These are phyloP conservation scores for Laspeyria flexula DNA, from an alignment of 2,888 invertebrate genomes.

Conservation along the genomic window DNA sequence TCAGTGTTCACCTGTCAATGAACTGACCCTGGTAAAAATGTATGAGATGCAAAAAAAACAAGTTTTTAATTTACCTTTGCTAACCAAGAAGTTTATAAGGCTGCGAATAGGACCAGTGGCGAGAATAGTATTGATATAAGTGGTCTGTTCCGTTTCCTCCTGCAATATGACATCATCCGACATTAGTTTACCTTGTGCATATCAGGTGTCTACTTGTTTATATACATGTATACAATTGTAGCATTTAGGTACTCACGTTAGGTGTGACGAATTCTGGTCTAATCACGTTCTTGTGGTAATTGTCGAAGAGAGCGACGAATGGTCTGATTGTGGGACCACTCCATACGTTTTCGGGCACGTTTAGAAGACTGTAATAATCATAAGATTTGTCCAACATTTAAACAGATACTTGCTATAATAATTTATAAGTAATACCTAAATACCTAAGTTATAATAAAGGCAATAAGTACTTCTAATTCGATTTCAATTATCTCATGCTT, in stretches of 20 bases:
- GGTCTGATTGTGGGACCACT: conserved; percentile 89
- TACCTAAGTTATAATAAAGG: too few species aligned
- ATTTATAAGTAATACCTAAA: too few species aligned
- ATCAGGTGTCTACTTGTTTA: conserved; percentile 39
- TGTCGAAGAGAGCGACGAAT: conserved; percentile 90
- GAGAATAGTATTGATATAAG: conserved; percentile 89
- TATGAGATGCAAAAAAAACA: conserved; percentile 15
- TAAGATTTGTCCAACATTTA: neutral
- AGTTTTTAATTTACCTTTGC: conserved; percentile 77
- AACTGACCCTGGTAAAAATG: neutral
- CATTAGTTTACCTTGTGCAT: conserved; percentile 51
- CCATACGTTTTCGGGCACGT: conserved; percentile 87
- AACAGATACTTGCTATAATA: neutral
- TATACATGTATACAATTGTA: conserved; percentile 34
- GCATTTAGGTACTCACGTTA: conserved; percentile 68
- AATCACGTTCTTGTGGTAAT: conserved; percentile 90
- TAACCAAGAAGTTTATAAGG: conserved; percentile 88
- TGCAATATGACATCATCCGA: conserved; percentile 70
- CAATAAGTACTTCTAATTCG: too few species aligned
- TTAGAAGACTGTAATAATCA: conserved; percentile 86
- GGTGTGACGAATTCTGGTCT: conserved; percentile 89
- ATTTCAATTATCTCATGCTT: too few species aligned
- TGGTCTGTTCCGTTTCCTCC: conserved; percentile 89
- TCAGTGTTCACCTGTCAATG: neutral
- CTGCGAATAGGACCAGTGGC: conserved; percentile 90